These are phyloP conservation scores for Barnardius zonarius DNA, from an alignment of 2,113 vertebrate species.

Conservation along the genomic window DNA sequence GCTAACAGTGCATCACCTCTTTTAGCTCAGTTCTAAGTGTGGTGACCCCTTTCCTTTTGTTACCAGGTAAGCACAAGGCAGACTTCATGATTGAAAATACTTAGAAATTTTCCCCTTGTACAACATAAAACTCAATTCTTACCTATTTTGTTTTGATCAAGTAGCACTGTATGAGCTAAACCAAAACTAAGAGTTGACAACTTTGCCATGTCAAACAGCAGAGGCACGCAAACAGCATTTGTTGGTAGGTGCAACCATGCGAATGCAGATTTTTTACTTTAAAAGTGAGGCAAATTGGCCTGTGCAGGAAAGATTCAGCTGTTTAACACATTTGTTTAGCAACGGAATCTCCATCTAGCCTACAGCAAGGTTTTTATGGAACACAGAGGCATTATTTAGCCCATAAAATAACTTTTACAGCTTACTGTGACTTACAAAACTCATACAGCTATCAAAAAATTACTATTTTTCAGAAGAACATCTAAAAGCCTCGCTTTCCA, in stretches of 20 bases:
- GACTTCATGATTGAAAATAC: neutral
- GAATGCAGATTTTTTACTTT: neutral
- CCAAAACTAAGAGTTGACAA: neutral
- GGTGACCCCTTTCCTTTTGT: neutral
- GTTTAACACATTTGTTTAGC: neutral
- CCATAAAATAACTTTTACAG: neutral
- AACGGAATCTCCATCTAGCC: neutral
- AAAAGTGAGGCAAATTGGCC: neutral
- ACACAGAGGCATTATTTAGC: neutral
- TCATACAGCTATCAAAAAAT: neutral
- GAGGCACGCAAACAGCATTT: neutral
- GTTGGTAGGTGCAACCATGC: neutral
- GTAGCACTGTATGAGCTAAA: neutral
- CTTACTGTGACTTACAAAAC: neutral
- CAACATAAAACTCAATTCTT: neutral
- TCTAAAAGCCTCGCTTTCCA: neutral
- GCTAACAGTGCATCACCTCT: neutral
- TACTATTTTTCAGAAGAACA: neutral
- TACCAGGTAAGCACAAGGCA: neutral
- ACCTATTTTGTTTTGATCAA: neutral
- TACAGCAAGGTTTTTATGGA: neutral
- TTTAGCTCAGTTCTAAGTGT: neutral
- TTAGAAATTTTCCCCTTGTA: neutral
- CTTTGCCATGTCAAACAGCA: neutral
- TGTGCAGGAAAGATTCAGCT: neutral